A percentile compares a stretch with the other conserved stretches of the same genome.
These are phyloP conservation scores for Pegoplata infirma DNA, from an alignment of 2,888 invertebrate species.

Conservation along the genomic window DNA sequence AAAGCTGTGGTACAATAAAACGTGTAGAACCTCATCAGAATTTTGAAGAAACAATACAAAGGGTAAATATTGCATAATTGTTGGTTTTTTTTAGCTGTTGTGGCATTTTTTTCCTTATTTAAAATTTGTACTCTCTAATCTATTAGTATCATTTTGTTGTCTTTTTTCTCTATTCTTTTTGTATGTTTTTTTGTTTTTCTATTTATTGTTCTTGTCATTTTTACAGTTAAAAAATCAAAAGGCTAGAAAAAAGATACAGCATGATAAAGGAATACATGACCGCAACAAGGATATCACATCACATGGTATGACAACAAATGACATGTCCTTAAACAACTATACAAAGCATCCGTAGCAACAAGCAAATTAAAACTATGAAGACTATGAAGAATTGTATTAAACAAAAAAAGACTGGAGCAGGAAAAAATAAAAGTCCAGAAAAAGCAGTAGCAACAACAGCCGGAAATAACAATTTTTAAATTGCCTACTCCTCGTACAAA, in stretches of 20 bases:
- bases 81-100: background rate
- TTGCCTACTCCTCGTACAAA: no score
- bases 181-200: no score
- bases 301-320: slow-evolving; percentile 72
- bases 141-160: slow-evolving; percentile 18
- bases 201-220: slow-evolving; percentile 26
- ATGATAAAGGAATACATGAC: slow-evolving; percentile 74
- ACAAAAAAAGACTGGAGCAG: slow-evolving; percentile 62
- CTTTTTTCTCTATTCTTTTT: slow-evolving; percentile 32
- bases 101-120: background rate
- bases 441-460: background rate
- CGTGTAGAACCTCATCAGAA: slow-evolving; percentile 77
- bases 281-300: slow-evolving; percentile 73
- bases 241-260: slow-evolving; percentile 75
- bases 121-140: background rate
- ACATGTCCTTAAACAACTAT: slow-evolving; percentile 76
- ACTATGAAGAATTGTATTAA: slow-evolving; percentile 30
- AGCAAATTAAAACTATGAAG: slow-evolving; percentile 51
- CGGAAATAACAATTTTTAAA: background rate
- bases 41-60: slow-evolving; percentile 78
- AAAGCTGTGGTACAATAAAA: slow-evolving; percentile 76
- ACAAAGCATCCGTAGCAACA: slow-evolving; percentile 76
- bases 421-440: slow-evolving; percentile 20
- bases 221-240: slow-evolving; percentile 77
- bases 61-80: slow-evolving; percentile 71